These are phyloP conservation scores for Protaetia brevitarsis DNA, from an alignment of 1,140 invertebrate species.

Conservation along the genomic window DNA sequence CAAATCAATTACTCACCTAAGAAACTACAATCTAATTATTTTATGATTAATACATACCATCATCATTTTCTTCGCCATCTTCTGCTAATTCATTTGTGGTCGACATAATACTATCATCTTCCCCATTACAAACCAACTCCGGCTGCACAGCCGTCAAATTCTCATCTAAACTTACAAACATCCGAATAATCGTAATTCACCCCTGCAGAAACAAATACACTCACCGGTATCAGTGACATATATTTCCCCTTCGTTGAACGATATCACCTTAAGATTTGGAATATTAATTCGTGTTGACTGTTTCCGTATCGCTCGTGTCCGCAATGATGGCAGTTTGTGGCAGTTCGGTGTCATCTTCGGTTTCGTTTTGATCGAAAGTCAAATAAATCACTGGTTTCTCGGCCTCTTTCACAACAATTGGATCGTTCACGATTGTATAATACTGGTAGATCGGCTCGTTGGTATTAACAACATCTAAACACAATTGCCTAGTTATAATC, in stretches of 20 bases:
- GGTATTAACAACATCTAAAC: not conserved
- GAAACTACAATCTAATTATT: no score
- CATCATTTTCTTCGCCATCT: not conserved
- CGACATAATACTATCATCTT: not conserved
- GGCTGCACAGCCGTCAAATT: not conserved
- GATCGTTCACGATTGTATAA: slow-evolving; percentile 29
- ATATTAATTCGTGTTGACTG: not conserved
- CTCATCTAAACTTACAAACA: slow-evolving; percentile 9
- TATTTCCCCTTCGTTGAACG: not conserved
- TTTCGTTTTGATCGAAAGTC: slow-evolving; percentile 20
- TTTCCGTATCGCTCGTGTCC: slow-evolving; percentile 22
- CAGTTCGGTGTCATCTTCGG: slow-evolving; percentile 21
- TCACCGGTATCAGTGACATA: slow-evolving; percentile 5
- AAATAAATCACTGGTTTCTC: slow-evolving; percentile 24
- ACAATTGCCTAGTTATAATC: not conserved
- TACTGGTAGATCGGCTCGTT: slow-evolving; percentile 30
- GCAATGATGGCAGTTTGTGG: slow-evolving; percentile 23
- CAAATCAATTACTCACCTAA: no score
- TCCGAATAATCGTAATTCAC: not conserved
- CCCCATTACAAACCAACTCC: not conserved
- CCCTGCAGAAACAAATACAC: not conserved
- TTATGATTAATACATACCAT: not conserved
- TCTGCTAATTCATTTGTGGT: not conserved
- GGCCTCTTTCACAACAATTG: slow-evolving; percentile 12
- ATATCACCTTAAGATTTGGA: slow-evolving; percentile 19